Base-by-base conservation (phyloP, 1,140 invertebrate species). In the Cryptotermes secundus region DNA sequence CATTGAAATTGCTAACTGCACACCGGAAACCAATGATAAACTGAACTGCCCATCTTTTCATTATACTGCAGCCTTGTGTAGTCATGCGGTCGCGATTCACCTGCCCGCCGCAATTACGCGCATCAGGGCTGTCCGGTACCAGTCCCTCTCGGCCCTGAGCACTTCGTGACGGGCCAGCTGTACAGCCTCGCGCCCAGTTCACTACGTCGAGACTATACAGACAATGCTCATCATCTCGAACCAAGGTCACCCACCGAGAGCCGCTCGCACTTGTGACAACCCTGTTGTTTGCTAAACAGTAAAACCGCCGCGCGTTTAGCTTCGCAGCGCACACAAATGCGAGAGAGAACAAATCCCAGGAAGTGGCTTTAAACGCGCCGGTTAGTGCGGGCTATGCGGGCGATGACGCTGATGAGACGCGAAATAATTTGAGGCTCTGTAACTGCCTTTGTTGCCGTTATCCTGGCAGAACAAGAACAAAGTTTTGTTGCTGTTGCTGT, bases 1-100 rank as follows among this genome's bases (percentile, higher is more conserved):
- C 59, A 72, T 59, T 59, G 53, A 59, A 59, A 59, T 59, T 59
- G 53, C 53, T 59, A 59, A 59, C 59, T 72, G 59, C 59, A 31
- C 59, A 72, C 26, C 59, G 59, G 59, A 72, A 72, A 72, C 59
- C 59, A 72, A 72, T 72, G 59, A 72, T 72, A 72, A 72, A 72
- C 59, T n/a, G 59, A 72, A 72, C 59, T 72, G 59, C 59, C 59
- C 59, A 72, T 72, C 59, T 72, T 72, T 72, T 72, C 59, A 72
- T 72, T 72, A 72, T 72, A n/a, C 59, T 31, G 26, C 59, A 72
- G 59, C 59, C 59, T 72, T 72, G 59, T 72, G 59, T 72, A 72
- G 59, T 72, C 59, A 72, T 72, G 59, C 59, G 59, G 59, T 16
- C 14, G 26, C 26, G 26, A 72, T 31, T 72, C 59, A 72, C 59